Evolutionary conservation across 2,888 invertebrate genomes (phyloP), one percentile per base, ranked within the genome.

Genomic region (Plutella xylostella): DNA sequence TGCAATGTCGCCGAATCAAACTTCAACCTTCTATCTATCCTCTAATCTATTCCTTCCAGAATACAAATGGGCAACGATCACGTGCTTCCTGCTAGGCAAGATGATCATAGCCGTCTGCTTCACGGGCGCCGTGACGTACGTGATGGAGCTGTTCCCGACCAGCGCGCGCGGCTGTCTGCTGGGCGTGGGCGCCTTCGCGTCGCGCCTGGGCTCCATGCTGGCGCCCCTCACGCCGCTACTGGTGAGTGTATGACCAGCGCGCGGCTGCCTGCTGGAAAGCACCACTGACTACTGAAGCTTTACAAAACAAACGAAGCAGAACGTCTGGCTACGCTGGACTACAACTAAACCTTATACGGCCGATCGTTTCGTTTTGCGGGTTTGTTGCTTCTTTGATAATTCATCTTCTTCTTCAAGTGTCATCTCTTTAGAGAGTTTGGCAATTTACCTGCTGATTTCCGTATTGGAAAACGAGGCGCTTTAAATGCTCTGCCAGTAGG

Each of bases 131-230:
- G 86, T 89, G 55, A 85, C 89, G 0, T 86, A 88, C 54, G 85
- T 86, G 1, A 85, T 89, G 66, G 90, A 90, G 65, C 68, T 90
- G 60, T 89, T 88, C 60, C 89, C 89, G 0, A 90, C 89, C 1
- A 86, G 85, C 40, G 72, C 87, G 6, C 68, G 90, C 20, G 88
- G 89, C 37, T 85, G 88, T 0, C 70, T 89, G 39, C 78, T 89
- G 49, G 88, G 87, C 1, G 62, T 85, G 12, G 87, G 87, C 52
- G 79, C 88, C 4, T 85, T 89, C 61, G 77, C 86, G 5, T 86
- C 88, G 15, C 73, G 87, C 43, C 53, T 85, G 25, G 90, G 89
- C 1, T 86, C 86, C 4, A 87, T 89, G 78, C 62, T 89, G 42
- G 86, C 89, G 2, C 89, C 90, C 0, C 85, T 89, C 48, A 87